phyloP scores from a whole-genome alignment of 1,140 invertebrate genomes.

The Limonius californicus region DNA sequence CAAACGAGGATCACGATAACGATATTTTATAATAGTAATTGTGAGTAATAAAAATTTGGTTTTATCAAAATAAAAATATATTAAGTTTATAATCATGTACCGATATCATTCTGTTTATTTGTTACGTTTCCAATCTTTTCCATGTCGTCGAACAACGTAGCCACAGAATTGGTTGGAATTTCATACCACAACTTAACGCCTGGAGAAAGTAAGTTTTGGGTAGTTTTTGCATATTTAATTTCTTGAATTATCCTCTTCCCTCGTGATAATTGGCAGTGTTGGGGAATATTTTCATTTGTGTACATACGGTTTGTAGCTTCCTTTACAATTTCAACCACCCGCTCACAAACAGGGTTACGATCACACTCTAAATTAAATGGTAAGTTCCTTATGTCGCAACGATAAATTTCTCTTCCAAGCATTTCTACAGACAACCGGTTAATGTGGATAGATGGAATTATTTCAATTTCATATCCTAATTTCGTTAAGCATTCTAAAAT shows the following conservation, averaged over 20 bases:
- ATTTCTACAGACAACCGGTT: constrained; percentile 34
- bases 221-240: background rate
- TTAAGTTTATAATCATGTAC: no score
- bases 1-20: no score
- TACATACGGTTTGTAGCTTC: constrained; percentile 19
- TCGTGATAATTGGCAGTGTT: background rate
- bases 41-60: no score
- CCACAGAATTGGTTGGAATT: background rate
- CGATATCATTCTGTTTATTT: no score
- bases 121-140: no score
- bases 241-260: constrained; percentile 8
- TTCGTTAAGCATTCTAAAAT: constrained; percentile 16
- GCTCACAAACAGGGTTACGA: constrained; percentile 28
- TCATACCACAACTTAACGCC: background rate
- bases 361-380: constrained; percentile 32
- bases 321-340: constrained; percentile 21
- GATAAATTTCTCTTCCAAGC: constrained; percentile 26
- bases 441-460: constrained; percentile 23
- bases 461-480: constrained; percentile 23
- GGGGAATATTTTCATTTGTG: constrained; percentile 15
- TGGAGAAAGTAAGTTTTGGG: background rate
- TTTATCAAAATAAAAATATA: no score
- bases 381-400: constrained; percentile 33
- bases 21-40: no score
- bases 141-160: no score